Base-by-base conservation (phyloP, 1,140 invertebrate species). In the Chymomyza costata region DNA sequence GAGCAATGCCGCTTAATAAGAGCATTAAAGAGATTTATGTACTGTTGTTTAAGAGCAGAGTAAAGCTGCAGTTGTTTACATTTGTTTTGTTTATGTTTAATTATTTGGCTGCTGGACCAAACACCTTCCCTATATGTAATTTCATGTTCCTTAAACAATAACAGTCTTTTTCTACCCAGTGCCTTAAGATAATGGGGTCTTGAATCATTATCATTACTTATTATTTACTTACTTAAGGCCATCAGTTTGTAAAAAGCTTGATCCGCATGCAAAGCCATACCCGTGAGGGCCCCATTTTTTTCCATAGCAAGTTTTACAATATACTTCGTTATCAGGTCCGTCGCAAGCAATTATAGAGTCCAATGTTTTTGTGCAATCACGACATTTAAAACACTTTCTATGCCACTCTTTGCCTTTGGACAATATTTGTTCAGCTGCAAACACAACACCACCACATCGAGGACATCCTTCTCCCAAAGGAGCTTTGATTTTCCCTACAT, bases 341-440 rank as follows among this genome's bases (percentile, higher is more conserved):
- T 95, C 94, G 81, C 95, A 95, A 53, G 94, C 95, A 59, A 94
- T 93, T 73, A 95, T 95, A 6, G 95, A 97, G 83, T 97, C 95
- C 41, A 97, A 88, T 16, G 93, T 93, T 71, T 95, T 95, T 61
- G 91, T 93, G 86, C 96, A 98, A 66, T 94, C 93, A 84, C 89
- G 91, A 86, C 96, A 98, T 87, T 97, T 98, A 89, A 97, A 98
- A 87, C 96, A 99, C 87, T 97, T 98, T 87, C 96, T 91, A 88
- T 94, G 96, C 95, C 95, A 98, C 87, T 95, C 95, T 83, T 94
- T 90, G 47, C 92, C 90, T 78, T 93, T 94, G 30, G 93, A 93
- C 14, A 95, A 87, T 19, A 95, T 93, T 85, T 93, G 91, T 82
- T 96, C 95, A 32, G 94, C 94, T 34, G 94, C 94, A 82, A 93